Evolutionary conservation across 2,888 invertebrate genomes (phyloP).

Genomic region (Diabrotica balteata): DNA sequence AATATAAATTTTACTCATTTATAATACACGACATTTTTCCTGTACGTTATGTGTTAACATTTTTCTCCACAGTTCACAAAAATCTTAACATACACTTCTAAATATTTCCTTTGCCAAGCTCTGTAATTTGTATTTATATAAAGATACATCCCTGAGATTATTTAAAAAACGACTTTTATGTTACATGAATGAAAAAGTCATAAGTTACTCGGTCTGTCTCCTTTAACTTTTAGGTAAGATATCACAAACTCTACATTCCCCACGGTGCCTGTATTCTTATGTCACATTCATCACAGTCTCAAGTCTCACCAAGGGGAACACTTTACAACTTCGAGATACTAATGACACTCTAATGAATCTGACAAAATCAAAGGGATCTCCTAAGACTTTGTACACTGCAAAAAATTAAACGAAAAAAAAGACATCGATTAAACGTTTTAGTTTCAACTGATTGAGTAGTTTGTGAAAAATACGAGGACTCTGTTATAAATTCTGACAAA

Average conservation of each 20-base stretch:
- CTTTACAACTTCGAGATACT: constrained; percentile 20
- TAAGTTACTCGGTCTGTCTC: constrained; percentile 4
- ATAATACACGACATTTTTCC: no score
- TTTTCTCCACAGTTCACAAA: no score
- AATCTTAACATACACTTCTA: no score
- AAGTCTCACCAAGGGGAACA: constrained; percentile 18
- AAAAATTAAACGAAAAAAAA: not conserved
- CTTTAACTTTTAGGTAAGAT: not conserved
- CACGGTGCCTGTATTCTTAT: constrained; percentile 21
- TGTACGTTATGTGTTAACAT: no score
- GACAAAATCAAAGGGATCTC: constrained; percentile 16
- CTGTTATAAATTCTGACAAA: no score
- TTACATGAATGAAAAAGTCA: not conserved
- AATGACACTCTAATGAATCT: constrained; percentile 23
- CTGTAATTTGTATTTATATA: no score
- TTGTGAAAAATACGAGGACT: no score
- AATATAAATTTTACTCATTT: no score
- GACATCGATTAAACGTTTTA: no score
- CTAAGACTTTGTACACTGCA: constrained; percentile 4
- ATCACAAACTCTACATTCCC: constrained; percentile 4
- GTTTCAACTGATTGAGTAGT: no score
- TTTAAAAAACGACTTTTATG: not conserved
- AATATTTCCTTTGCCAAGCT: no score
- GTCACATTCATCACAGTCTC: constrained; percentile 19
- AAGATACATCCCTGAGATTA: no score